These are phyloP conservation scores for Euclidia mi DNA, from an alignment of 2,888 invertebrate species.

Conservation along the genomic window DNA sequence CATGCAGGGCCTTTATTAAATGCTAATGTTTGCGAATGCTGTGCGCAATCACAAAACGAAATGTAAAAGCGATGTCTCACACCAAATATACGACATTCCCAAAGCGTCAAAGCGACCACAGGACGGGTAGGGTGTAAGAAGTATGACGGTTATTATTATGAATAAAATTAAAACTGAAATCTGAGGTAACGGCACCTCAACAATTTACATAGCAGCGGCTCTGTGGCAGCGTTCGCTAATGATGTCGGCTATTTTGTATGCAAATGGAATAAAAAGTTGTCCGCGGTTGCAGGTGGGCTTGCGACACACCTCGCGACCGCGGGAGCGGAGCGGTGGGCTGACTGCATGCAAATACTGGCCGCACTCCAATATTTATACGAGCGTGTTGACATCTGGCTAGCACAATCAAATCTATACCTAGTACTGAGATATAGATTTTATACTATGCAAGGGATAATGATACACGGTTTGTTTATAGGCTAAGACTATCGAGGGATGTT, in stretches of 20 bases:
- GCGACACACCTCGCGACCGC: neutral
- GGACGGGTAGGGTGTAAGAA: too few relatives aligned
- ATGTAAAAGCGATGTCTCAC: constrained; percentile 2
- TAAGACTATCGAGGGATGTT: too few relatives aligned
- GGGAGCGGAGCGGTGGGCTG: too few relatives aligned
- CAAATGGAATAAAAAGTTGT: constrained; percentile 13
- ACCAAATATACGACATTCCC: neutral
- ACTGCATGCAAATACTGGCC: too few relatives aligned
- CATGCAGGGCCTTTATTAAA: constrained; percentile 23
- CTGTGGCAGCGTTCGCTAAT: constrained; percentile 1
- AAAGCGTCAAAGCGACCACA: neutral
- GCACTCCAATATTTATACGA: too few relatives aligned
- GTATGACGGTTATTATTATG: constrained; percentile 5
- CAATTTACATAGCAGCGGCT: constrained; percentile 5
- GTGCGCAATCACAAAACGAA: neutral
- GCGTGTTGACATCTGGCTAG: too few relatives aligned
- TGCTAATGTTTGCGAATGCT: constrained; percentile 15
- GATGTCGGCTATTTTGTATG: constrained; percentile 12
- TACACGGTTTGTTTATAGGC: too few relatives aligned
- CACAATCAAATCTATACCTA: too few relatives aligned
- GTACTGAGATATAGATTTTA: too few relatives aligned
- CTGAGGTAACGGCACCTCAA: neutral
- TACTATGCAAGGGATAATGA: too few relatives aligned
- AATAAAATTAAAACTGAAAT: constrained; percentile 9
- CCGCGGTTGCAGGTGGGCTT: neutral